These are phyloP conservation scores for Sebastes iracundus DNA, from an alignment of 2,797 vertebrate species.

Conservation along the genomic window DNA sequence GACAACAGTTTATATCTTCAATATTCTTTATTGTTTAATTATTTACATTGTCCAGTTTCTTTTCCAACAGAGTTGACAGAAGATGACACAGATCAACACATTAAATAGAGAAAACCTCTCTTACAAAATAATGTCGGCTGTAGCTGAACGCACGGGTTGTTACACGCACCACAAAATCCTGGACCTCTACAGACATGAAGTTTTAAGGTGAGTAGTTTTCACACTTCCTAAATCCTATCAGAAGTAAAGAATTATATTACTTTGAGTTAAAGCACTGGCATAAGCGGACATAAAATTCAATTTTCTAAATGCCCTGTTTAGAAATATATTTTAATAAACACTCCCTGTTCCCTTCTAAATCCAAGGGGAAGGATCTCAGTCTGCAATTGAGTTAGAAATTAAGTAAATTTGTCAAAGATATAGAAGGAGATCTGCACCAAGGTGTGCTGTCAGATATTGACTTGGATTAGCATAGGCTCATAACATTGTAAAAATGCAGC, in stretches of 20 bases:
- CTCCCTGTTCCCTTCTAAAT: conserved; percentile 13
- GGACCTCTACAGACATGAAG: background rate
- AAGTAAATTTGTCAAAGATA: background rate
- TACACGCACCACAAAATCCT: background rate
- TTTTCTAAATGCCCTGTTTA: background rate
- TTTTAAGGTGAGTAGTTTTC: background rate
- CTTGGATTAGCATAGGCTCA: background rate
- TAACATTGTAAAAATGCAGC: conserved; percentile 15
- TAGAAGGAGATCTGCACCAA: background rate
- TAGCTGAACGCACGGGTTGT: conserved; percentile 6
- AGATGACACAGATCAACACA: conserved; percentile 37
- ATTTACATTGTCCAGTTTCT: conserved; percentile 71
- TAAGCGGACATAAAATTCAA: background rate
- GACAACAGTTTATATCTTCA: background rate
- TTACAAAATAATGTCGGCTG: conserved; percentile 39
- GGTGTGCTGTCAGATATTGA: conserved; percentile 7
- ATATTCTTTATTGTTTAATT: conserved; percentile 72
- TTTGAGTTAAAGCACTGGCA: conserved; percentile 3
- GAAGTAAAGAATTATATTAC: background rate
- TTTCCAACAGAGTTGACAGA: conserved; percentile 31
- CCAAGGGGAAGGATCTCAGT: background rate
- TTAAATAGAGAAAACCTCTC: conserved; percentile 28
- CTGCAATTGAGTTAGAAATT: background rate
- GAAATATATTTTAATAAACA: conserved; percentile 12
- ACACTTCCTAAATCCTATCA: conserved; percentile 10